Evolutionary conservation across 2,797 vertebrate genomes (phyloP).

Genomic region (Yasuhikotakia modesta): DNA sequence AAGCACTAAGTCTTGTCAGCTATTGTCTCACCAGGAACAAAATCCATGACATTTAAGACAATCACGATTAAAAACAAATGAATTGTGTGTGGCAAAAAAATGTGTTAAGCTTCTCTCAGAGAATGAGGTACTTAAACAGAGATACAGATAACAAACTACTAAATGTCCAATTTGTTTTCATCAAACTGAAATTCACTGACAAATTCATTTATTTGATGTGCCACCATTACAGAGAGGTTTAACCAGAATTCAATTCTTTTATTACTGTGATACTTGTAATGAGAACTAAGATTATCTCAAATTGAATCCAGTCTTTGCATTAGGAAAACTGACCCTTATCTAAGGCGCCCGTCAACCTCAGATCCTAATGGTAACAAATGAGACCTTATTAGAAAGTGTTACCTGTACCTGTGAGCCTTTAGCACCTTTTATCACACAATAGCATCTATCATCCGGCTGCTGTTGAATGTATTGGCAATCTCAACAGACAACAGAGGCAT

Average conservation of each 20-base stretch:
- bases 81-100: neutral
- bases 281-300: too few species aligned
- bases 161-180: neutral
- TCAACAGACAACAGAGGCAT: neutral
- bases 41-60: neutral
- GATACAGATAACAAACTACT: neutral
- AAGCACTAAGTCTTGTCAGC: neutral
- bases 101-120: neutral
- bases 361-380: too few species aligned
- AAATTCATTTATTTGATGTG: too few species aligned
- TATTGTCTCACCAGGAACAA: neutral
- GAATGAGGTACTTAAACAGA: neutral
- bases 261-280: too few species aligned
- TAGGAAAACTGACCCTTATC: too few species aligned
- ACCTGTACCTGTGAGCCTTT: neutral
- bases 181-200: neutral
- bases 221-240: neutral
- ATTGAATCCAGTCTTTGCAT: too few species aligned
- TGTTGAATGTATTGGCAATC: constrained; percentile 2
- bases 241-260: neutral
- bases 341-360: too few species aligned
- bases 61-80: neutral
- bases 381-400: too few species aligned
- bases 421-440: neutral
- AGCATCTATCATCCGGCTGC: constrained; percentile 27